Evolutionary conservation across 2,888 invertebrate species (phyloP).

Genomic region (Melanophora roralis): DNA sequence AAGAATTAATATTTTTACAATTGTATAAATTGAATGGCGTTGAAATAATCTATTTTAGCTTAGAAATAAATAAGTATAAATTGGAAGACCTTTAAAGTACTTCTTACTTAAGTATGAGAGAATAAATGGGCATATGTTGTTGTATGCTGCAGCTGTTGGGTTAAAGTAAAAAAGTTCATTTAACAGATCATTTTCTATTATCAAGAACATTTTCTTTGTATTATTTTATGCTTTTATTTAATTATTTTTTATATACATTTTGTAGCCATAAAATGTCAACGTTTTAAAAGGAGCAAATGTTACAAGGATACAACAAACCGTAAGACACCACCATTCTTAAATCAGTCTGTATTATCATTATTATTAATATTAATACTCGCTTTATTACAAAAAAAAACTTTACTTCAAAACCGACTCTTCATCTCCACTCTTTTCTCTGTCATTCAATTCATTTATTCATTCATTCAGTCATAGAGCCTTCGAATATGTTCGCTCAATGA

Average conservation of each 20-base stretch:
- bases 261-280: slow-evolving; percentile 48
- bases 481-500: slow-evolving; percentile 36
- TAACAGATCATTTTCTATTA: slow-evolving; percentile 43
- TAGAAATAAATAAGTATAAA: slow-evolving; percentile 25
- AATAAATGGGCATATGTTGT: background rate
- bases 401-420: slow-evolving; percentile 30
- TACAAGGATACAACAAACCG: slow-evolving; percentile 21
- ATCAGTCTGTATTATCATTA: background rate
- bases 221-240: slow-evolving; percentile 25
- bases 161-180: slow-evolving; percentile 27
- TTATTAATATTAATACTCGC: slow-evolving; percentile 35
- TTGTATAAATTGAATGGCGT: slow-evolving; percentile 21
- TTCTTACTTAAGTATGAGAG: background rate
- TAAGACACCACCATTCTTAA: slow-evolving; percentile 6
- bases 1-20: background rate
- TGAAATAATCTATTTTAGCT: slow-evolving; percentile 23
- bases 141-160: slow-evolving; percentile 32
- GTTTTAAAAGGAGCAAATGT: slow-evolving; percentile 43
- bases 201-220: slow-evolving; percentile 17
- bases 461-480: slow-evolving; percentile 18
- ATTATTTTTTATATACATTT: background rate
- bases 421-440: slow-evolving; percentile 15
- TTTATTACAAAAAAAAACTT: slow-evolving; percentile 40
- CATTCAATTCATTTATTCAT: background rate
- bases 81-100: slow-evolving; percentile 22